These are phyloP conservation scores for Chlorops oryzae DNA, from an alignment of 1,140 invertebrate species.

Conservation along the genomic window DNA sequence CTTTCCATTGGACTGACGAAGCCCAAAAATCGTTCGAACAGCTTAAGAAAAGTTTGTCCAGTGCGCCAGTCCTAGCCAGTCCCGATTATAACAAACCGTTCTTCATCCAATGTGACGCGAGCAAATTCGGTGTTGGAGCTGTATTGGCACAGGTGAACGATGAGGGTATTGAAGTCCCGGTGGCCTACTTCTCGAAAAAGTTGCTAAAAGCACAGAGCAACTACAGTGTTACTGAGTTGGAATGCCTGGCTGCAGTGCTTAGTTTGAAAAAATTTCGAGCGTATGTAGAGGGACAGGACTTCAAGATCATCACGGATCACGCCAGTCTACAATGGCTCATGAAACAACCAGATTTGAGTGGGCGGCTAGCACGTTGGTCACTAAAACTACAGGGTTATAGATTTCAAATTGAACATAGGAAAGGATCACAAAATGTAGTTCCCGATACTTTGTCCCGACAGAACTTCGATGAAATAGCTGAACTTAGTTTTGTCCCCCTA, in stretches of 20 bases:
- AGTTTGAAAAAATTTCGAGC: constrained; percentile 46
- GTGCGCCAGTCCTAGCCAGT: constrained; percentile 19
- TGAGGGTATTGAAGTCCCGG: constrained; percentile 17
- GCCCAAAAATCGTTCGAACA: constrained; percentile 15
- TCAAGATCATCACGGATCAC: constrained; percentile 42
- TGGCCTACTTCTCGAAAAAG: constrained; percentile 15
- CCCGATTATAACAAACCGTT: constrained; percentile 22
- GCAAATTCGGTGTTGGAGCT: constrained; percentile 12
- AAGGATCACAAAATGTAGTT: constrained; percentile 35
- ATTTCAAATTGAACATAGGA: constrained; percentile 42
- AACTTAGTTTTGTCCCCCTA: no score
- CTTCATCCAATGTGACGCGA: constrained; percentile 17
- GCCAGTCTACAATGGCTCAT: constrained; percentile 23
- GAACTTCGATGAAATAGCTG: no score
- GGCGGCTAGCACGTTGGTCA: constrained; percentile 34
- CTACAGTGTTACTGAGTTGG: constrained; percentile 39
- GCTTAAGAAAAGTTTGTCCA: constrained; percentile 14
- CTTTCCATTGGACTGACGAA: constrained; percentile 5
- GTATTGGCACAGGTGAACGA: constrained; percentile 32
- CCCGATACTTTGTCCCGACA: constrained; percentile 39
- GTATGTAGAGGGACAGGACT: constrained; percentile 44
- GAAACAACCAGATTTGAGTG: constrained; percentile 25
- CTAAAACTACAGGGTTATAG: constrained; percentile 23
- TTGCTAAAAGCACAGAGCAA: constrained; percentile 14
- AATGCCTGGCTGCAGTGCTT: constrained; percentile 47